Conservation (phyloP, 2,113 vertebrate genomes). For the Oxyura jamaicensis region DNA sequence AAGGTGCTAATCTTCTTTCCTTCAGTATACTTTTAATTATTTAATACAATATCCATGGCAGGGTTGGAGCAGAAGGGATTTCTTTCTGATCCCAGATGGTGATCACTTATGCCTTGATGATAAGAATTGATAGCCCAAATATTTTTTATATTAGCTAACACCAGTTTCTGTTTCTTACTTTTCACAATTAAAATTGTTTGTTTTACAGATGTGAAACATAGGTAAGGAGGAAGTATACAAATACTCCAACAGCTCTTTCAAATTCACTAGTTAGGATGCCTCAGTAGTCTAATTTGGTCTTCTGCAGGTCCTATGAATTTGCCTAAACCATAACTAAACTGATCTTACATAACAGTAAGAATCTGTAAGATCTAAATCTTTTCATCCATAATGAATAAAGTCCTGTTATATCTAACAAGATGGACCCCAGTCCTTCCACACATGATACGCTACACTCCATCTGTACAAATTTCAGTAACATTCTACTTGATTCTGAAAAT, state of each 20-base stretch:
- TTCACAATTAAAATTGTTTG: background rate
- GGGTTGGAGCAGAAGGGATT: background rate
- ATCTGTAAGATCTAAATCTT: background rate
- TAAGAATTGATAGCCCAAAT: background rate
- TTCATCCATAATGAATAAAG: background rate
- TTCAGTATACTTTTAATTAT: background rate
- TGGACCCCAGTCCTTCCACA: constrained; percentile 33
- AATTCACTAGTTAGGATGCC: background rate
- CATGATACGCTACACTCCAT: background rate
- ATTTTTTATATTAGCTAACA: background rate
- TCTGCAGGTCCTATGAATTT: background rate
- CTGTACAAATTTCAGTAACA: background rate
- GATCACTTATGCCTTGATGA: background rate
- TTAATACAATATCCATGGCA: background rate
- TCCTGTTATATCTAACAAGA: constrained; percentile 45
- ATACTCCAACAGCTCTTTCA: background rate
- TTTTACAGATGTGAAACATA: background rate
- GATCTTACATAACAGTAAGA: background rate
- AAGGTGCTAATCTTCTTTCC: background rate
- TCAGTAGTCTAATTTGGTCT: background rate
- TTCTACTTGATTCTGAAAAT: background rate
- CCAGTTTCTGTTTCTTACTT: background rate
- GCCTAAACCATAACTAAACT: background rate
- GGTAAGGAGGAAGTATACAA: background rate
- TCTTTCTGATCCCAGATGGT: background rate